These are phyloP conservation scores for Drosophila nikananu DNA, from an alignment of 1,140 invertebrate genomes.

Conservation along the genomic window DNA sequence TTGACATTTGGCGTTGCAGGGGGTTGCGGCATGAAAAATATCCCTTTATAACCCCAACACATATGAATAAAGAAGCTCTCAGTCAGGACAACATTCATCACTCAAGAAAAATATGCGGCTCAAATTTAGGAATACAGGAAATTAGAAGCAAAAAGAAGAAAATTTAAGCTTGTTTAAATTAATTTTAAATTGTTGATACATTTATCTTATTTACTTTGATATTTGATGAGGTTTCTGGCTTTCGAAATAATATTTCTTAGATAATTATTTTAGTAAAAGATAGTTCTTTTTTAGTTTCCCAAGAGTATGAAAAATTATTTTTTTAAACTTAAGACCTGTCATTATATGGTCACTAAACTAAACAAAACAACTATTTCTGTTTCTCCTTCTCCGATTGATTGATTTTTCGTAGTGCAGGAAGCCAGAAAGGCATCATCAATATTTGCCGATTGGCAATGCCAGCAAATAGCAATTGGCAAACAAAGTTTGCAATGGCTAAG, in stretches of 20 bases:
- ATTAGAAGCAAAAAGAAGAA: not conserved
- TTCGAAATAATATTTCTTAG: too few species aligned
- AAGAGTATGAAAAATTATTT: not conserved
- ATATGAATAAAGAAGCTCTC: conserved; percentile 4
- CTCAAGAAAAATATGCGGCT: not conserved
- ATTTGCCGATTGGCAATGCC: conserved; percentile 21
- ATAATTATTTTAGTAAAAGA: not conserved
- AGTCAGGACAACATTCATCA: not conserved
- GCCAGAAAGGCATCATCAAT: conserved; percentile 2
- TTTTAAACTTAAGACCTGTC: not conserved
- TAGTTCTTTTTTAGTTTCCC: too few species aligned
- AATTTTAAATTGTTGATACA: not conserved
- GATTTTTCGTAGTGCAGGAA: conserved; percentile 1
- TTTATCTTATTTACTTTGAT: not conserved
- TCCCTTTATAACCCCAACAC: conserved; percentile 26
- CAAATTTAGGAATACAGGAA: not conserved
- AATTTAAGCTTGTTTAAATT: fast-evolving
- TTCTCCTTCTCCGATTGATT: not conserved
- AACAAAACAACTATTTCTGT: not conserved
- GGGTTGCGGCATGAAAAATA: conserved; percentile 7
- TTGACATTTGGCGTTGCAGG: conserved; percentile 50
- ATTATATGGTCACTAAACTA: not conserved
- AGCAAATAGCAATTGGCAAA: conserved; percentile 31
- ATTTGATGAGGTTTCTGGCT: not conserved
- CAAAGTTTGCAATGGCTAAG: conserved; percentile 5